phyloP scores from a whole-genome alignment of 1,140 invertebrate genomes.

The Drosophila obscura region DNA sequence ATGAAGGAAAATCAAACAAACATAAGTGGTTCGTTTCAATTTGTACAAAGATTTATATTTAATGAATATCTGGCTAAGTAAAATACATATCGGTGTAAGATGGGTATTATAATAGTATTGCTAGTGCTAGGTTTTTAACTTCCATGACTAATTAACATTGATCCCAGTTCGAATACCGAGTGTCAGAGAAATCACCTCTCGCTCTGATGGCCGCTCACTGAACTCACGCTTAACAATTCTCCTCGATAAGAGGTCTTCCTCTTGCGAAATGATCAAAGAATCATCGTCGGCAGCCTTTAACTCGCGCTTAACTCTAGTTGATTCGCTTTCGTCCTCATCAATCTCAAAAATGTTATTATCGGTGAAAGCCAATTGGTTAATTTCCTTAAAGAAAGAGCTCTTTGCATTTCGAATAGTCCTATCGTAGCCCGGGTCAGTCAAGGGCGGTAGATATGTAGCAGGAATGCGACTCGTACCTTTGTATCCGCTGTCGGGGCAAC shows the following conservation, averaged over 20 bases:
- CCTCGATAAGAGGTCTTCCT: constrained; percentile 64
- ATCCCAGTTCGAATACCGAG: constrained; percentile 66
- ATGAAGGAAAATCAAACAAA: not conserved
- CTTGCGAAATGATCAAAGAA: constrained; percentile 15
- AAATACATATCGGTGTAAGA: constrained; percentile 55
- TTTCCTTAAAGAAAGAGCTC: constrained; percentile 65
- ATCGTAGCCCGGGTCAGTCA: constrained; percentile 71
- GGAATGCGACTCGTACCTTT: constrained; percentile 85
- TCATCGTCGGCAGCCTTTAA: constrained; percentile 22
- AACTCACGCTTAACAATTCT: constrained; percentile 69
- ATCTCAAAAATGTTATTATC: constrained; percentile 73
- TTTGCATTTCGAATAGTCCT: constrained; percentile 67
- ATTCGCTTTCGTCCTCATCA: constrained; percentile 61
- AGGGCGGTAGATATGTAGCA: constrained; percentile 85
- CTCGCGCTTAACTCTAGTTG: constrained; percentile 53
- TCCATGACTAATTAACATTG: constrained; percentile 58
- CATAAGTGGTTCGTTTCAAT: not conserved
- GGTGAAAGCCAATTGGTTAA: constrained; percentile 63
- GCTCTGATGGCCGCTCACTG: constrained; percentile 53
- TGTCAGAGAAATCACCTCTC: constrained; percentile 71
- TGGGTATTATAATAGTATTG: constrained; percentile 44
- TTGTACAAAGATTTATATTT: constrained; percentile 57
- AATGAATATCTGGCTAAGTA: constrained; percentile 63
- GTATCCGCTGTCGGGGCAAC: constrained; percentile 85
- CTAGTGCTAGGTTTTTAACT: constrained; percentile 34